Conservation (phyloP, 2,113 vertebrate species). For the Mormyrus lacerda region DNA sequence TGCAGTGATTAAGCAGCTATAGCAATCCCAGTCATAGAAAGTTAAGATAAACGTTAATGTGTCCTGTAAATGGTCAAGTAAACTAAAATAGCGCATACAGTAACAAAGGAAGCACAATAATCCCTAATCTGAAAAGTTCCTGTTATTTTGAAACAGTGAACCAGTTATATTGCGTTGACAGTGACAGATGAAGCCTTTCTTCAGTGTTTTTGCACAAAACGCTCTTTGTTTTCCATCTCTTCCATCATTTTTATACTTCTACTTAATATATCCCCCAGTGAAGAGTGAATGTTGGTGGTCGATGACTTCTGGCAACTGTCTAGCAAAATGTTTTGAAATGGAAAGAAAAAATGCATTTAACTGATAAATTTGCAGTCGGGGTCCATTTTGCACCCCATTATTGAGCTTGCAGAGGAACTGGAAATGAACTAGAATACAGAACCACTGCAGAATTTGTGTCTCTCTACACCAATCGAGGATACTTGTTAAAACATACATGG, state of each 20-base stretch:
- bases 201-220: not conserved
- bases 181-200: not conserved
- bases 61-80: not conserved
- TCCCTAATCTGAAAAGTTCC: not conserved
- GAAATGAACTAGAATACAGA: not conserved
- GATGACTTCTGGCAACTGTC: not conserved
- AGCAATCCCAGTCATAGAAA: not conserved
- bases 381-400: not conserved
- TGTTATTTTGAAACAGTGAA: not conserved
- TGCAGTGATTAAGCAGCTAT: not conserved
- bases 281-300: not conserved
- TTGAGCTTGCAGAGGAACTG: not conserved
- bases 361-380: not conserved
- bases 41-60: not conserved
- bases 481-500: not conserved
- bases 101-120: not conserved
- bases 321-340: not conserved
- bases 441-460: not conserved
- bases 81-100: not conserved
- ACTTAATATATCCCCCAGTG: not conserved
- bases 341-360: not conserved
- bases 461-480: not conserved
- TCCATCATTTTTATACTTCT: not conserved
- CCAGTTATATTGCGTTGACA: not conserved
- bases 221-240: not conserved